Evolutionary conservation across 92 coral and sea anemone genomes (phyloP), one percentile per base, ranked within the genome.

Genomic region (Epizoanthus ramosus): DNA sequence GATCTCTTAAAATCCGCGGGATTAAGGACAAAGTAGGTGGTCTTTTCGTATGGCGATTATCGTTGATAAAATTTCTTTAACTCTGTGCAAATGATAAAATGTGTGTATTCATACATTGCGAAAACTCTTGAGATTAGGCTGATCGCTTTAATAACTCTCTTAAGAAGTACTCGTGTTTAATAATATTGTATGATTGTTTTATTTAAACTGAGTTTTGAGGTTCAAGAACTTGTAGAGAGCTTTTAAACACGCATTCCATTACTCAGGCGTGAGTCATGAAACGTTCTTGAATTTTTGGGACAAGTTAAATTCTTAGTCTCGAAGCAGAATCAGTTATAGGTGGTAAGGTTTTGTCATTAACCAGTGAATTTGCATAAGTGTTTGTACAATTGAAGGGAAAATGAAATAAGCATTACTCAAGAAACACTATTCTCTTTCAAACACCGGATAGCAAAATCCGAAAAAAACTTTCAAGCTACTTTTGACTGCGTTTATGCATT

Each of bases 21-120:
- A 43, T 57, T 10, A 77, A 61, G 39, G 60, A 41, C 82, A 61
- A 77, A 22, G 82, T 77, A 77, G 82, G 82, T 77, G 71, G 82
- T 74, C 79, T 33, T 17, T 33, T 2, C 5, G 35, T 25, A 33
- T 9, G 28, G 28, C 41, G 10, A 41, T 28, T 33, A 61, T n/a
- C 67, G 37, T 75, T 77, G 70, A 8, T 37, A 59, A 63, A 75
- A 75, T 22, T 33, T 5, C 22, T 75, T 75, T 31, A 24, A 28
- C 15, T 14, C 45, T 54, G 31, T 10, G 28, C 47, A 12, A 56
- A 56, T 33, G 41, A 57, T 7, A 31, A 59, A 74, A 0, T 47
- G 2, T 12, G 15, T 47, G 14, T 47, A 47, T 9, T 25, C 24
- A 17, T 28, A 35, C 18, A 56, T 17, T 53, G 19, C n/a, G 35